Base-by-base conservation (phyloP, 2,113 vertebrate species). In the Antennarius striatus region DNA sequence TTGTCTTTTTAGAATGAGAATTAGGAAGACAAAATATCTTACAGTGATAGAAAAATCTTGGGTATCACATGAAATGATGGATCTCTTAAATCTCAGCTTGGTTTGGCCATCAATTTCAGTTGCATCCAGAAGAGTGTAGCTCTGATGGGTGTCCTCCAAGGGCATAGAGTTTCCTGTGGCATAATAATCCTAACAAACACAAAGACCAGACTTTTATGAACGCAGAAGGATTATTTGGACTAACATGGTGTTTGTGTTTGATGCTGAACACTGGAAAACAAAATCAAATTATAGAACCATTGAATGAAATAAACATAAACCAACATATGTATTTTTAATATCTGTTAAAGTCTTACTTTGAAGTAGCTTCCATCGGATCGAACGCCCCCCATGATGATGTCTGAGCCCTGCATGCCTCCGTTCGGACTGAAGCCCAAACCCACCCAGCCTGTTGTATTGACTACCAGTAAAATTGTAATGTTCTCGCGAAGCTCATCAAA, bases 401-500 rank as follows among this genome's bases (percentile, higher is more conserved):
- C 94, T 1, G 91, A 74, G 13, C 88, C 92, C 1, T 40, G 16
- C 77, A 92, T 91, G 30, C 68, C 77, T 73, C 90, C 87, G 0
- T 75, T 74, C 16, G 81, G 57, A 48, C 88, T 95, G 47, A 95
- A 77, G 12, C 93, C 94, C 68, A 94, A 83, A 62, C 92, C 87
- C 58, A 95, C 80, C 92, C 93, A 96, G 32, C 91, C 93, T 7
- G 85, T 76, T 28, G 92, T 91, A 52, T 45, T 90, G 56, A 93
- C 84, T 3, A 76, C 79, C 42, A 95, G 72, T 53, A 93, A 88
- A 49, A 95, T 90, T 0, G 56, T 89, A 15, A 95, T 92, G 48
- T 87, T 22, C 45, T 92, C 90, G 53, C 70, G 29, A 0, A 79
- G 10, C 15, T 74, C 6, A 3, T 93, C 75, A 1, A 93, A 92